Base-by-base conservation (phyloP, 2,113 vertebrate species). In the Proterorhinus semilunaris region DNA sequence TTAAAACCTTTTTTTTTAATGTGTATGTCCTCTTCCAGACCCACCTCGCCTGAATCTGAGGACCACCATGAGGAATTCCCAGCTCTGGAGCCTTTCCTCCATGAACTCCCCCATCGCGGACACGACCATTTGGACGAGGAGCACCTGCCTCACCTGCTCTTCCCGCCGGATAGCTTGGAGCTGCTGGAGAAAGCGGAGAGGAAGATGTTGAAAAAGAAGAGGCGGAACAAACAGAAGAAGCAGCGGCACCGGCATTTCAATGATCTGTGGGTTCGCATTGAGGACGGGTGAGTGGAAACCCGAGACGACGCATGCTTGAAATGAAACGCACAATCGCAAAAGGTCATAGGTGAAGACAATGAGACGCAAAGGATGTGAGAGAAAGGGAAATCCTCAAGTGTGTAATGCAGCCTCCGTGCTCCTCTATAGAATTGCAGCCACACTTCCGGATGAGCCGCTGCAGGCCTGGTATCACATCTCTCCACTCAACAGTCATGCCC, bases 231-330 rank as follows among this genome's bases (percentile, higher is more conserved):
- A 53, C 91, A 92, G 70, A 90, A 91, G 83, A 94, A 92, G 48
- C 91, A 92, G 75, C 73, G 87, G 4, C 87, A 93, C 51, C 69
- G 92, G 1, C 94, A 95, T 78, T 95, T 97, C 68, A 96, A 93
- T 0, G 92, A 95, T 77, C 93, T 96, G 52, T 95, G 95, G 94
- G 92, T 96, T 75, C 87, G 90, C 64, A 89, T 96, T 47, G 92
- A 94, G 76, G 93, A 94, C 75, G 95, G 95, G 93, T 94, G 83
- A 83, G 86, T 58, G 2, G 10, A 53, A 45, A 61, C 13, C 15
- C 13, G 58, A 61, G 42, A 61, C 4, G 6, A 8, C 2, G 42
- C 16, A 42, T 36, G 43, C 6, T 46, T 58, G 43, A 13, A 21
- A 48, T 6, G 36, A 59, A 62, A 21, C 46, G 16, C n/a, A 27